Evolutionary conservation across 2,113 vertebrate species (phyloP).

Genomic region (Penelope pileata): DNA sequence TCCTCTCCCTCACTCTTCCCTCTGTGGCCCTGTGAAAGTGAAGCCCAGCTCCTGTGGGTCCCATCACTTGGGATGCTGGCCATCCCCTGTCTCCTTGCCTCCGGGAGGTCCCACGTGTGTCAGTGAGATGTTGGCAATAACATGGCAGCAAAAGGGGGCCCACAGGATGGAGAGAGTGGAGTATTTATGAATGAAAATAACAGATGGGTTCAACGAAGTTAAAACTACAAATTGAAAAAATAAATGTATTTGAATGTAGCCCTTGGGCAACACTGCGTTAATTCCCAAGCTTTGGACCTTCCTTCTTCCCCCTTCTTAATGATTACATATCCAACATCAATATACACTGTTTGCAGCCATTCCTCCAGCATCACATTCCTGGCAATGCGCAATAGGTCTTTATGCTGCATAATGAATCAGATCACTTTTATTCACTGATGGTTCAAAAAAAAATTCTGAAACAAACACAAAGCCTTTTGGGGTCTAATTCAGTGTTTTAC

Average conservation of each 20-base stretch:
- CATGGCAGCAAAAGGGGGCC: background rate
- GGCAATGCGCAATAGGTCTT: background rate
- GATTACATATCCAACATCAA: background rate
- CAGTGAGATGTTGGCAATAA: background rate
- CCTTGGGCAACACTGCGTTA: conserved; percentile 27
- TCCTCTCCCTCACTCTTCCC: background rate
- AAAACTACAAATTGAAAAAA: conserved; percentile 31
- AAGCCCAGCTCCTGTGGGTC: background rate
- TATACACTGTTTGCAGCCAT: background rate
- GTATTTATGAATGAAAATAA: background rate
- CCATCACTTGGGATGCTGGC: background rate
- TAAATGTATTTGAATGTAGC: background rate
- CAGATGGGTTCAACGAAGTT: background rate
- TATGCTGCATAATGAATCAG: background rate
- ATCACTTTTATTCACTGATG: background rate
- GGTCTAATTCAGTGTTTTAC: background rate
- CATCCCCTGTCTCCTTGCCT: background rate
- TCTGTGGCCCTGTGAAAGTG: background rate
- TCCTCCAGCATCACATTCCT: background rate
- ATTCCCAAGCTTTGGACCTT: conserved; percentile 5
- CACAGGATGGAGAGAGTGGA: background rate
- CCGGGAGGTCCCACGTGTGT: rapidly evolving
- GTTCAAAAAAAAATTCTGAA: background rate
- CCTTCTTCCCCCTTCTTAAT: conserved; percentile 34
- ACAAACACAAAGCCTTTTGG: background rate